A percentile compares a stretch with the other conserved stretches of the same genome.
Conservation (phyloP, 2,888 invertebrate genomes). For the Brachyptera putata region DNA sequence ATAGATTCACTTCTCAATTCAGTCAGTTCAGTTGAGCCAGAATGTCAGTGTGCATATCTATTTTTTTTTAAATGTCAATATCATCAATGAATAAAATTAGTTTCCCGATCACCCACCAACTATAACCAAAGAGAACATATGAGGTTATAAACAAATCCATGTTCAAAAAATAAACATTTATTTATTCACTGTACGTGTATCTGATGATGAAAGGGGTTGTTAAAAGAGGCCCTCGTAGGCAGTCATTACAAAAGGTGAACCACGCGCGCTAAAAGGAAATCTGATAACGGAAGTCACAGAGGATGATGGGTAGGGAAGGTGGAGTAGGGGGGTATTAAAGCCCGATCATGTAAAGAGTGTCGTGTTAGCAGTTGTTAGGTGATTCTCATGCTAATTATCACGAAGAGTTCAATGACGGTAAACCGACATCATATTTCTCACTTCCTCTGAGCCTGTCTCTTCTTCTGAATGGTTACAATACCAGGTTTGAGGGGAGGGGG, state of each 20-base stretch:
- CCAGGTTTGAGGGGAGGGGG: too few species aligned
- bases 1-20: too few species aligned
- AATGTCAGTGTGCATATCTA: too few species aligned
- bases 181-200: neutral
- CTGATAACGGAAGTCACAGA: constrained; percentile 14
- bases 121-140: too few species aligned
- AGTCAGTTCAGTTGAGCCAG: too few species aligned
- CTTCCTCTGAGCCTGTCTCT: neutral
- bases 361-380: constrained; percentile 17
- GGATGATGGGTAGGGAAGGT: neutral
- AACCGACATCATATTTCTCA: constrained; percentile 15
- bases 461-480: too few species aligned
- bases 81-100: too few species aligned
- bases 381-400: constrained; percentile 15
- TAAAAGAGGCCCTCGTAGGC: neutral
- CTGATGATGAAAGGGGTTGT: constrained; percentile 8
- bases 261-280: constrained; percentile 14
- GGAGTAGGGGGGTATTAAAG: constrained; percentile 3
- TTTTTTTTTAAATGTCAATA: too few species aligned
- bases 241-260: constrained; percentile 16
- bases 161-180: too few species aligned
- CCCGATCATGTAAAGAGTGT: constrained; percentile 7
- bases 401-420: constrained; percentile 2
- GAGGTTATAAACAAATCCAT: neutral
- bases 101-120: too few species aligned